phyloP scores from a whole-genome alignment of 1,140 invertebrate genomes.

The Eumaeus atala region DNA sequence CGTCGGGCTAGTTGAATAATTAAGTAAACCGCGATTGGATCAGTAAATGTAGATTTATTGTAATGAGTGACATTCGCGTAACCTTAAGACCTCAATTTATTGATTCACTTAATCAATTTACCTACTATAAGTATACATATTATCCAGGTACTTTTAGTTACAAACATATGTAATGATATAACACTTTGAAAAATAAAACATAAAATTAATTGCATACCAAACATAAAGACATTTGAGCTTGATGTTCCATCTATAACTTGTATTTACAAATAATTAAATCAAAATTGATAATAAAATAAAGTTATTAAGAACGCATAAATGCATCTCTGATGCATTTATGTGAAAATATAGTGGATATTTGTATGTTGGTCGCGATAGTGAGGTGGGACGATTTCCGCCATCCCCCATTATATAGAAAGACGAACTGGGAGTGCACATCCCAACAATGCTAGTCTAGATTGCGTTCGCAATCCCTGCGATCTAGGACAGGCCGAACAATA shows the following conservation, averaged over 20 bases:
- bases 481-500: constrained; percentile 58
- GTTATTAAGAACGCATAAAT: not conserved
- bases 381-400: constrained; percentile 26
- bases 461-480: constrained; percentile 58
- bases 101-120: not conserved
- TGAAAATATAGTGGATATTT: too few relatives aligned
- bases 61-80: too few relatives aligned
- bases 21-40: too few relatives aligned
- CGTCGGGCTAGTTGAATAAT: too few relatives aligned
- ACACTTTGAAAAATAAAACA: too few relatives aligned
- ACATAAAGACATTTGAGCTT: too few relatives aligned
- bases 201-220: too few relatives aligned
- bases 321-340: too few relatives aligned
- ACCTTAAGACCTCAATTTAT: not conserved
- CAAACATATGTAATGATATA: too few relatives aligned
- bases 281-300: not conserved
- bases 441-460: constrained; percentile 60
- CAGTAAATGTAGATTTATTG: too few relatives aligned
- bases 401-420: constrained; percentile 35
- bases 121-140: too few relatives aligned
- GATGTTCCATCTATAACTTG: not conserved
- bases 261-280: not conserved
- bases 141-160: too few relatives aligned
- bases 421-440: constrained; percentile 43
- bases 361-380: constrained; percentile 30